These are phyloP conservation scores for Hozukius guyotensis DNA, from an alignment of 2,797 vertebrate genomes.

Conservation along the genomic window DNA sequence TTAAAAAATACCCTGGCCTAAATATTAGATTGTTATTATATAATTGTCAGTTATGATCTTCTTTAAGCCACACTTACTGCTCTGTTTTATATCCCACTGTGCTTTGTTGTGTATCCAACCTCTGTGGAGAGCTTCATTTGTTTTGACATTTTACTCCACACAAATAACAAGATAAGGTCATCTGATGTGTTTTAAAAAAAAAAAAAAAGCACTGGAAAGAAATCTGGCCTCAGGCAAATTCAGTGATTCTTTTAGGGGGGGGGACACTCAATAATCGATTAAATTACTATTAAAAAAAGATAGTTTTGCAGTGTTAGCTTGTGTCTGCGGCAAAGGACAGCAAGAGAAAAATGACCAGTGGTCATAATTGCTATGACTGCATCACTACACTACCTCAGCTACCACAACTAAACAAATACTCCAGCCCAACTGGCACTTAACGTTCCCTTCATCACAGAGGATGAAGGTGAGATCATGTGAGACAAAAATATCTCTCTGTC, in stretches of 20 bases:
- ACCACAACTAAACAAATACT: background rate
- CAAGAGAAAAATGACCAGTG: background rate
- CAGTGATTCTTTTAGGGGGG: rapidly evolving
- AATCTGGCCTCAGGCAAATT: rapidly evolving
- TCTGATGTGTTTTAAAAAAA: background rate
- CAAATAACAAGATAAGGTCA: background rate
- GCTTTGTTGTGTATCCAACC: background rate
- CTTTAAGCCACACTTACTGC: background rate
- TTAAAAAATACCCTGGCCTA: background rate
- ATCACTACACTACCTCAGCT: conserved; percentile 10
- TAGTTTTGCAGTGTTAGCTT: background rate
- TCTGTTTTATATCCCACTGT: background rate
- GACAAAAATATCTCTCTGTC: background rate
- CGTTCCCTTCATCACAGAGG: background rate
- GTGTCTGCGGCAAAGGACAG: conserved; percentile 25
- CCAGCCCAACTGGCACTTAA: background rate
- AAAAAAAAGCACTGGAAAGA: background rate
- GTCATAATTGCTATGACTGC: background rate
- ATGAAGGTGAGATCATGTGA: conserved; percentile 1
- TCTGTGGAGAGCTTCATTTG: background rate
- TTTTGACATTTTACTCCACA: conserved; percentile 4
- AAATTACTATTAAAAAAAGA: background rate
- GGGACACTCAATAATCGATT: background rate
- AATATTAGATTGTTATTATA: background rate
- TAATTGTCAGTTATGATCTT: background rate